Evolutionary conservation across 2,113 vertebrate genomes (phyloP), one percentile per base, ranked within the genome.

Genomic region (Pelecanoides urinatrix): DNA sequence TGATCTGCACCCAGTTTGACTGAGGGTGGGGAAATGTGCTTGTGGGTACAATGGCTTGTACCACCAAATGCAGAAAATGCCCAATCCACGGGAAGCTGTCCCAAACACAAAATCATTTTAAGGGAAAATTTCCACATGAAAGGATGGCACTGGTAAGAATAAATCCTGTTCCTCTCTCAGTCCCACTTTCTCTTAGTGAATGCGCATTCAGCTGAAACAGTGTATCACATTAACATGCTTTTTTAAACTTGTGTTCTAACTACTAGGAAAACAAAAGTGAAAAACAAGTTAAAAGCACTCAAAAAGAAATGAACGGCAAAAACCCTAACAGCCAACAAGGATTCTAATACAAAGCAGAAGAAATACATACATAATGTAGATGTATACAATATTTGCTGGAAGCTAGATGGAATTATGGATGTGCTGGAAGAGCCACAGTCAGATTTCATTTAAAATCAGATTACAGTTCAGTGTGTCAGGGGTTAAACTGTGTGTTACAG

Each of bases 391-490:
- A 63, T 42, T 67, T 94, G 13, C 42, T 84, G 56, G 62, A 92
- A 72, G 52, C 16, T 59, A 83, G 25, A 12, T 55, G 68, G 56
- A 83, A 84, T 77, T 77, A 45, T 2, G 8, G 36, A 70, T 34
- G 25, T 38, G 27, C 16, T 88, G 34, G 53, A 88, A 86, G 30
- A 73, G 42, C 14, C 36, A 44, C 10, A 18, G 9, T 66, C 71
- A 90, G 67, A 68, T 90, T 90, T 92, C 76, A 50, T n/a, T 83
- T 66, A 73, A 96, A 79, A 92, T 79, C 85, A 83, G 66, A 70
- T 36, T 47, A 82, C 17, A 36, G 32, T 73, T 94, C 62, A 62
- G 36, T 53, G 32, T 36, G n/a, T 42, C 4, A 4, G 29, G 58
- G 19, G 81, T 79, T 89, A 67, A 89, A 92, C 16, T 50, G 22